Evolutionary conservation across 2,888 invertebrate species (phyloP).

Genomic region (Idaea straminata): DNA sequence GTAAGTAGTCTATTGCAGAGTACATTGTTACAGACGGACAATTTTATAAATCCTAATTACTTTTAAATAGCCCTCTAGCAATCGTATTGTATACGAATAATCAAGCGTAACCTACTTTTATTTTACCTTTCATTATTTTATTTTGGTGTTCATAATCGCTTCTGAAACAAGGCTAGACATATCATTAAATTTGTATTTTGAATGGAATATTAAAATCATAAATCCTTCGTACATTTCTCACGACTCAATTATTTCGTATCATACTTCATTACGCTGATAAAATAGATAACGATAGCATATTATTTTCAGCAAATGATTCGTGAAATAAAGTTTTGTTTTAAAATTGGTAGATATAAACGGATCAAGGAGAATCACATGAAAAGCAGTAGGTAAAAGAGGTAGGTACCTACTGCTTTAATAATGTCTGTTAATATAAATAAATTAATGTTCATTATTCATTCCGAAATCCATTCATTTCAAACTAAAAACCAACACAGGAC

Average conservation of each 20-base stretch:
- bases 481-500: too few relatives aligned
- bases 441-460: too few relatives aligned
- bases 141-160: slow-evolving; percentile 17
- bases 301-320: background rate
- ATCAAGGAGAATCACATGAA: too few relatives aligned
- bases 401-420: too few relatives aligned
- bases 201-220: slow-evolving; percentile 19
- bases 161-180: slow-evolving; percentile 21
- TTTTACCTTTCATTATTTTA: slow-evolving; percentile 13
- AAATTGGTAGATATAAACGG: background rate
- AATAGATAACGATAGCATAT: background rate
- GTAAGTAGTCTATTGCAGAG: background rate
- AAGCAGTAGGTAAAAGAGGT: too few relatives aligned
- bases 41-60: background rate
- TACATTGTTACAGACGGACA: background rate
- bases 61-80: background rate
- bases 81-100: slow-evolving; percentile 3
- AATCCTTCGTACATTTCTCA: slow-evolving; percentile 26
- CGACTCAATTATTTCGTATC: slow-evolving; percentile 16
- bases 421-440: too few relatives aligned
- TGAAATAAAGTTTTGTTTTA: background rate
- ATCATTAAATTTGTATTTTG: slow-evolving; percentile 22
- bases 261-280: background rate
- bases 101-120: slow-evolving; percentile 12
- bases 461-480: too few relatives aligned